Conservation (phyloP, 1,140 invertebrate species). For the Pseudomyrmex pallidus region DNA sequence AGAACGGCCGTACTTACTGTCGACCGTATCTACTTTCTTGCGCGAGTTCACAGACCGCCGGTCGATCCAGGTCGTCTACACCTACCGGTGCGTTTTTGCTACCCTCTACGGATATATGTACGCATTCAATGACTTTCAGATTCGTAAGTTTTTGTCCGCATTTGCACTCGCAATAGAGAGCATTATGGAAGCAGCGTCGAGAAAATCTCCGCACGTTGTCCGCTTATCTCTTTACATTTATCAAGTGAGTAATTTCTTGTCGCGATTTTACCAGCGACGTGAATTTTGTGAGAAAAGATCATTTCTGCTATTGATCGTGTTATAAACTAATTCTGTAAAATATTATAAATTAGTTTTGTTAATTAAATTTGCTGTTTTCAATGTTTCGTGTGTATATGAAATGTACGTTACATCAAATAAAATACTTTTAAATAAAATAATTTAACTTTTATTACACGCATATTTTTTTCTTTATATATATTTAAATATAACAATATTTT, state of each 20-base stretch:
- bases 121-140: constrained; percentile 58
- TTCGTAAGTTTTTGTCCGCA: constrained; percentile 51
- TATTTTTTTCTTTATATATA: neutral
- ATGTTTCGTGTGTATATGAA: neutral
- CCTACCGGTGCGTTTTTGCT: constrained; percentile 48
- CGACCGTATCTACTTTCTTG: constrained; percentile 61
- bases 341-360: neutral
- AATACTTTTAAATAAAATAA: neutral
- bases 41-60: constrained; percentile 36
- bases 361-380: neutral
- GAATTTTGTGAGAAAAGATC: constrained; percentile 14
- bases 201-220: constrained; percentile 24
- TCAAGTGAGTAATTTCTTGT: constrained; percentile 32
- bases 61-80: constrained; percentile 45
- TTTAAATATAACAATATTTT: too few species aligned
- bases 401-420: neutral
- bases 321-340: constrained; percentile 29
- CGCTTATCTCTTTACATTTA: constrained; percentile 60
- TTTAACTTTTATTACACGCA: neutral
- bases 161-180: constrained; percentile 52
- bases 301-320: neutral
- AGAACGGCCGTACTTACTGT: constrained; percentile 51
- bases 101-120: constrained; percentile 46
- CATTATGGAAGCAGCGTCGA: constrained; percentile 28
- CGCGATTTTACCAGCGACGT: neutral